Evolutionary conservation across 2,113 vertebrate genomes (phyloP).

Genomic region (Edolisoma coerulescens): DNA sequence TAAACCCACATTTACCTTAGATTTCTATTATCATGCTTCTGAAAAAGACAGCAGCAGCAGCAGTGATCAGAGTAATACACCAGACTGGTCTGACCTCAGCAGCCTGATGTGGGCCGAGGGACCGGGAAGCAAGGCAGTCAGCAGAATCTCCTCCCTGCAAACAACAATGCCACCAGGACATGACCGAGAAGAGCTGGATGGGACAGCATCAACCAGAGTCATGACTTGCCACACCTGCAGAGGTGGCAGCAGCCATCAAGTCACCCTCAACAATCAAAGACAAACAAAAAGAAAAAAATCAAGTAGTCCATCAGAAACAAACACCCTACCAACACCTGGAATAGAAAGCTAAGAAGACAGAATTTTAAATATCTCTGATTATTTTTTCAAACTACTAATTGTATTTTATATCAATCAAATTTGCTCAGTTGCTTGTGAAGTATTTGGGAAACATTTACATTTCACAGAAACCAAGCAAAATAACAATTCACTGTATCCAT

Average conservation of each 20-base stretch:
- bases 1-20: neutral
- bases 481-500: neutral
- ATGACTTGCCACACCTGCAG: neutral
- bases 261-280: neutral
- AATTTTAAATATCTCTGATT: neutral
- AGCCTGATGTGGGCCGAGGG: no score
- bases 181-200: rapidly evolving
- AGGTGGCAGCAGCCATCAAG: neutral
- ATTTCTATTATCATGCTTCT: neutral
- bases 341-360: neutral
- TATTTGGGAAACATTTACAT: neutral
- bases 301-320: neutral
- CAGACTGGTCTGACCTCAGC: neutral
- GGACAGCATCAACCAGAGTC: neutral
- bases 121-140: neutral
- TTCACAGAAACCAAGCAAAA: neutral
- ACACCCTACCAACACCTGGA: neutral
- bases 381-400: neutral
- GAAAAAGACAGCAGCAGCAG: neutral
- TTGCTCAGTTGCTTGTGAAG: neutral
- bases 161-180: neutral
- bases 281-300: neutral
- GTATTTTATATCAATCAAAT: neutral
- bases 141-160: neutral
- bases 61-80: neutral